Base-by-base conservation (phyloP, 2,888 invertebrate genomes). In the Notodonta ziczac region DNA sequence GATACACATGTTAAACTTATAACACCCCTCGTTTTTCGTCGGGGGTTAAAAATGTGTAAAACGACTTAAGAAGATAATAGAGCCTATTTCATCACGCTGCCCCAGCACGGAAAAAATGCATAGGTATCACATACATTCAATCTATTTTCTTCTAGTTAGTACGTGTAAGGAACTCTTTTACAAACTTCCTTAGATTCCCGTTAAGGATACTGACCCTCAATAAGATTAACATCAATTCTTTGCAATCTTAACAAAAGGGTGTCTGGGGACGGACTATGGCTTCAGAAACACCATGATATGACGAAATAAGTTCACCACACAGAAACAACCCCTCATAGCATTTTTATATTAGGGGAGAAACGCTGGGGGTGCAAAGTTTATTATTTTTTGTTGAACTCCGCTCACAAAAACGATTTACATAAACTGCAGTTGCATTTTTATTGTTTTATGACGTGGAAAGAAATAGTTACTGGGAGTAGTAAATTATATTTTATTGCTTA, bases 281-380 rank as follows among this genome's bases (percentile, higher is more conserved):
- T 72, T 67, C 67, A 75, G 74, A 69, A 73, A 73, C 69, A 73
- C 63, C 69, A 66, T 65, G 65, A 6, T 35, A 35, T 35, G 67
- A 56, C 53, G 66, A 69, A 66, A 69, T 66, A 73, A 77, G 68
- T 74, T 73, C 56, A 74, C 74, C 79, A 77, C 70, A 72, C 50
- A 69, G 63, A 66, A 71, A 62, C 67, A 67, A 65, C 65, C 77
- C 69, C 65, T 74, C 59, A 70, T 61, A 67, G 70, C 73, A 54
- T 76, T 72, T 75, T 73, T 79, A 71, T 72, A n/a, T 74, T 68
- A 79, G 65, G 76, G 74, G 68, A 65, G 63, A 40, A 65, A 64
- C 48, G 13, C 12, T 39, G 13, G 54, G 54, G 12, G 54, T 39
- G 59, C 50, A 42, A 66, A 66, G 39, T 67, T 63, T 65, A 59